Percentiles rank a stretch among this genome's conserved stretches.
Evolutionary conservation across 2,888 invertebrate genomes (phyloP).

Genomic region (Thereva unica): DNA sequence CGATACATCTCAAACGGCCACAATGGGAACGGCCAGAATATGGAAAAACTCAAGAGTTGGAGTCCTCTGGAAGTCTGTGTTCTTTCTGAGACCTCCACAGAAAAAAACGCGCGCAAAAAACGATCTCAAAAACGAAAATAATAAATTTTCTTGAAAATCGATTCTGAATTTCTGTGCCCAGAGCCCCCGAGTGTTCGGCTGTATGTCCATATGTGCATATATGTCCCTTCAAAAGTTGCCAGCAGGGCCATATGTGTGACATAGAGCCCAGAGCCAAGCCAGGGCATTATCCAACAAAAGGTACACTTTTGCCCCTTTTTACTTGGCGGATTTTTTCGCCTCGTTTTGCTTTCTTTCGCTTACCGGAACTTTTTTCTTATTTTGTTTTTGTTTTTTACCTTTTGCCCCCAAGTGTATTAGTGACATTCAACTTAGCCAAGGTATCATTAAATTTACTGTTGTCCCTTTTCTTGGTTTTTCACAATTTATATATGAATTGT

Average conservation of each 20-base stretch:
- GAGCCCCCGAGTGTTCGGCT: too few species aligned
- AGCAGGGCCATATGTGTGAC: too few species aligned
- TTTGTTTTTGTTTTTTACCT: not conserved
- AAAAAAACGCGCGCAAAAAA: not conserved
- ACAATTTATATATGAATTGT: slow-evolving; percentile 35
- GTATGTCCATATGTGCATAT: too few species aligned
- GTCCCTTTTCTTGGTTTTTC: slow-evolving; percentile 35
- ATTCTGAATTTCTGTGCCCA: slow-evolving; percentile 14
- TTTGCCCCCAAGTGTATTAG: slow-evolving; percentile 18
- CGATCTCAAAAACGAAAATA: slow-evolving; percentile 17
- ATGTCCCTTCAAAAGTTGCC: too few species aligned
- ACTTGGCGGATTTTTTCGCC: not conserved
- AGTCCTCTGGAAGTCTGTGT: too few species aligned
- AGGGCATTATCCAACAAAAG: not conserved
- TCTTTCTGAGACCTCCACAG: too few species aligned
- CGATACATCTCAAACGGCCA: too few species aligned
- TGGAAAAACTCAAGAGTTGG: too few species aligned
- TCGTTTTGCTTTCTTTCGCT: not conserved
- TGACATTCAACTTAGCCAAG: slow-evolving; percentile 26
- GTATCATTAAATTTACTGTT: slow-evolving; percentile 32
- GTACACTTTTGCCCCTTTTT: slow-evolving; percentile 9
- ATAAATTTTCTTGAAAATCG: slow-evolving; percentile 19
- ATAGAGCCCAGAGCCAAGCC: not conserved
- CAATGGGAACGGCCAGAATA: too few species aligned
- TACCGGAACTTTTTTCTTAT: not conserved